These are phyloP conservation scores for Rhamphomyia laevipes DNA, from an alignment of 2,888 invertebrate species.

Conservation along the genomic window DNA sequence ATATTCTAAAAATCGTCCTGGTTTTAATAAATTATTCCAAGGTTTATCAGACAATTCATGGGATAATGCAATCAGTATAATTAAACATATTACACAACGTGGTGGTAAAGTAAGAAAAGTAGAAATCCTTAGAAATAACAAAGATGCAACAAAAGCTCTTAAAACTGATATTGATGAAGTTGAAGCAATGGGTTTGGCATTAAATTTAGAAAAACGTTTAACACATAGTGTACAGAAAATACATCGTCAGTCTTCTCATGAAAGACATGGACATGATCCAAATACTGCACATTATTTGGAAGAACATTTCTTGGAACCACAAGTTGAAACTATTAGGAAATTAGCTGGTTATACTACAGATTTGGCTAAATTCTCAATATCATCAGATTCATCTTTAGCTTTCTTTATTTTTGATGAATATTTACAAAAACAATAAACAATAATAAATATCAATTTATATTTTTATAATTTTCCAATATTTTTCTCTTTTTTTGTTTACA, in stretches of 20 bases:
- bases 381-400: constrained; percentile 50
- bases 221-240: constrained; percentile 55
- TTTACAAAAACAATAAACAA: constrained; percentile 32
- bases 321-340: constrained; percentile 53
- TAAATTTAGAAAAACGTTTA: constrained; percentile 63
- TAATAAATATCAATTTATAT: too few species aligned
- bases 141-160: constrained; percentile 14
- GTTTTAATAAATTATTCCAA: constrained; percentile 63
- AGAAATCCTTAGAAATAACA: constrained; percentile 17
- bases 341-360: constrained; percentile 64
- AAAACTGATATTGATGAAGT: constrained; percentile 53
- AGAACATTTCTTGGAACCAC: constrained; percentile 60
- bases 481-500: too few species aligned
- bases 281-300: constrained; percentile 65
- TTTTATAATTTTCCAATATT: too few species aligned
- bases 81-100: constrained; percentile 64
- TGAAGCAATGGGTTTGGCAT: constrained; percentile 57
- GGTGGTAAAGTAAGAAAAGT: constrained; percentile 42
- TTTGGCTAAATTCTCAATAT: constrained; percentile 51
- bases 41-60: constrained; percentile 63
- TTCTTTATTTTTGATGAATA: constrained; percentile 65
- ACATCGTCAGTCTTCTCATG: constrained; percentile 43
- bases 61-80: constrained; percentile 60
- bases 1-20: constrained; percentile 61
- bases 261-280: constrained; percentile 41